Evolutionary conservation across 1,140 invertebrate genomes (phyloP), one percentile per base, ranked within the genome.

Genomic region (Euglossa dilemma): DNA sequence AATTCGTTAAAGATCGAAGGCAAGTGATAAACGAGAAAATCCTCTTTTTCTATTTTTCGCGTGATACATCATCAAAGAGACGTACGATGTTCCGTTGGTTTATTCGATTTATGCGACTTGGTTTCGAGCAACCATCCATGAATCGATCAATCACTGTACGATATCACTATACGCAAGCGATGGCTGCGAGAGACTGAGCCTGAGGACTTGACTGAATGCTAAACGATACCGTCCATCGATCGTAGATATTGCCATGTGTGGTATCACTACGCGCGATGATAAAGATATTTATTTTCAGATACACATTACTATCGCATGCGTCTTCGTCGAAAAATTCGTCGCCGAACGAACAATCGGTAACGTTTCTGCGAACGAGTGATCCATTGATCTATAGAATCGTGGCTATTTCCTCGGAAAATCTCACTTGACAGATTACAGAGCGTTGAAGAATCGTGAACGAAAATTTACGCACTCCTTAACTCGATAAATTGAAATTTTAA

Each of bases 171-270:
- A 28, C 61, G n/a, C 25, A 16, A 50, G 18, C 14, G 56, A 23
- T 28, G 8, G 1, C n/a, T 8, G 18, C 7, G 16, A 18, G 14
- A 43, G 18, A 75, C 71, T 75, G 43, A 66, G 23, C 23, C 28
- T 45, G n/a, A 28, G 16, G n/a, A 18, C 18, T 14, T 7, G 14
- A 11, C 18, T 8, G 3, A 45, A 74, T 54, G 28, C 50, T 77
- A 28, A 64, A 76, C 14, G 6, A 72, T 59, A 72, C 28, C 36
- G 25, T 14, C 45, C 77, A 86, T 86, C 80, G 78, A 86, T 86
- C 61, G 67, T n/a, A 57, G 59, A 72, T 76, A 85, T 50, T 28
- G 14, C 45, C 36, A 74, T n/a, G 14, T 59, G 7, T 47, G 23
- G 7, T 57, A 57, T 80, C 36, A 4, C 25, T 23, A 59, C 1